Base-by-base conservation (phyloP, 2,888 invertebrate genomes). In the Lasioglossum calceatum region DNA sequence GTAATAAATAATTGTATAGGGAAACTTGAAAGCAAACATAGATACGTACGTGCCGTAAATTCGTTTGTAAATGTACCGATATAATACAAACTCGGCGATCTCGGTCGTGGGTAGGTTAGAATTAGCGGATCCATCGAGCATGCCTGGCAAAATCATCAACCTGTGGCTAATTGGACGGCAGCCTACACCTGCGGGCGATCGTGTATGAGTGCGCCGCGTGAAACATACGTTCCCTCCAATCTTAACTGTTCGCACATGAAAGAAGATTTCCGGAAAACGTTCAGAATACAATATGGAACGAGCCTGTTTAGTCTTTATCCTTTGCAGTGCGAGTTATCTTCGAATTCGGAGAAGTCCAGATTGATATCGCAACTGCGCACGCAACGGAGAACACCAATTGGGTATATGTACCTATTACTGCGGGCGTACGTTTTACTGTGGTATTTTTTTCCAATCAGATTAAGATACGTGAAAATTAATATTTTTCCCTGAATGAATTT, bases 151-250 rank as follows among this genome's bases (percentile, higher is more conserved):
- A 87, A 87, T 86, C 86, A 87, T 87, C 86, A 87, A 87, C 86
- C 86, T 87, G 86, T 82, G 44, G 86, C 88, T 88, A 88, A 88
- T 88, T 88, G 88, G 86, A 86, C 58, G 73, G 82, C 79, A 82
- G 86, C 77, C 79, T 87, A 87, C 82, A 87, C 86, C 86, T 79
- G 86, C 82, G 67, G 79, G 79, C 86, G 74, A 82, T 79, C 47
- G n/a, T 64, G 79, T 73, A 82, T 74, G 70, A 79, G 72, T 73
- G 76, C 50, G 39, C 32, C 79, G 23, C 79, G 86, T 74, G 70
- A 54, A 61, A 75, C 32, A 72, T 75, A 81, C 61, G 27, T 71
- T 75, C 36, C n/a, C 81, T 36, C 70, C 36, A 50, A 67, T 67
- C 67, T 86, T 80, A 74, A 76, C 85, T 81, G 86, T 81, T 84